A percentile compares a stretch with the other conserved stretches of the same genome.
Evolutionary conservation across 2,888 invertebrate genomes (phyloP).

Genomic region (Tupiocoris notatus): DNA sequence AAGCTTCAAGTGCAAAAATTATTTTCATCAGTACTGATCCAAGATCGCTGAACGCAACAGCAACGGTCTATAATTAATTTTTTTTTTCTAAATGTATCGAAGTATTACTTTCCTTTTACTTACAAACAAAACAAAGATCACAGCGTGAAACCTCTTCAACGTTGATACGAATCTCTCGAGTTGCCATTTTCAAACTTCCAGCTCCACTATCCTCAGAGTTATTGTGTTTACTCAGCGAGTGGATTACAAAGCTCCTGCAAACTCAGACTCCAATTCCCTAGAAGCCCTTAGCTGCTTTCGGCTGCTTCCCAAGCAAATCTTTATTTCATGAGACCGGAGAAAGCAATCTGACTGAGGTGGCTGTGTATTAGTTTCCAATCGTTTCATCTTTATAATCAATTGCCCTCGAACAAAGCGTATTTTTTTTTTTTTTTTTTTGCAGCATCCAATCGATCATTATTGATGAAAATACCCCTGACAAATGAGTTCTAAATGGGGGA

Average conservation of each 20-base stretch:
- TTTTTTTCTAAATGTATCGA: no score
- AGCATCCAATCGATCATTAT: no score
- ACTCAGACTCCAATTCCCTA: not conserved
- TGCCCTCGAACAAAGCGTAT: not conserved
- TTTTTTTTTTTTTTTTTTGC: not conserved
- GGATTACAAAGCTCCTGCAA: not conserved
- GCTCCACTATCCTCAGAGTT: not conserved
- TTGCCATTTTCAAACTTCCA: not conserved
- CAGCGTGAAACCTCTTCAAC: not conserved
- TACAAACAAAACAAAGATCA: not conserved
- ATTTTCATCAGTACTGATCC: no score
- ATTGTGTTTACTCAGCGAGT: slow-evolving; percentile 6
- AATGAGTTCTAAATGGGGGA: no score
- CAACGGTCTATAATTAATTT: no score
- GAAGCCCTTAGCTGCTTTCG: not conserved
- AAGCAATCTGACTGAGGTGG: not conserved
- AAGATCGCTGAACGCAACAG: no score
- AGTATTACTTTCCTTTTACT: not conserved
- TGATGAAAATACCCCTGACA: no score
- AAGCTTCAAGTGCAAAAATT: no score
- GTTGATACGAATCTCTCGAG: not conserved
- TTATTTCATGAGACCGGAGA: slow-evolving; percentile 2
- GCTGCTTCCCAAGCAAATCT: not conserved
- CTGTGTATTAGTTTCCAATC: not conserved
- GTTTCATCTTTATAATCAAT: not conserved